Conservation (phyloP, 1,140 invertebrate genomes). For the Odontomachus brunneus region DNA sequence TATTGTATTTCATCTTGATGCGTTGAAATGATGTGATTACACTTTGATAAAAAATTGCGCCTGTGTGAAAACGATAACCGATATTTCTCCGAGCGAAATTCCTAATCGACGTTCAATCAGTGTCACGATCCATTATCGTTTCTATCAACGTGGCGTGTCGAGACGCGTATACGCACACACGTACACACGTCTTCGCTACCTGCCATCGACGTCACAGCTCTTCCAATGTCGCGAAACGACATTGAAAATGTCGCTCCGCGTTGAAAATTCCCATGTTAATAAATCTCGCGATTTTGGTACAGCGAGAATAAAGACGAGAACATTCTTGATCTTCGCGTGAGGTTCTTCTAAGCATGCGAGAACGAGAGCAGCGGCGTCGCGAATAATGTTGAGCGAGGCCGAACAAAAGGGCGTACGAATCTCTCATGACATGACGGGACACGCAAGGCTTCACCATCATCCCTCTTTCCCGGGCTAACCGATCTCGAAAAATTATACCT, state of each 20-base stretch:
- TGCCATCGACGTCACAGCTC: slow-evolving; percentile 4
- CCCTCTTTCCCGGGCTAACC: neutral
- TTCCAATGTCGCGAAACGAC: slow-evolving; percentile 14
- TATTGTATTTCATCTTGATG: too few species aligned
- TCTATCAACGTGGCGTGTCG: too few species aligned
- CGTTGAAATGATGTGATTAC: too few species aligned
- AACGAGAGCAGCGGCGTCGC: slow-evolving; percentile 21
- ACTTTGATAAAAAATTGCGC: too few species aligned
- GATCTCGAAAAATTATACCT: slow-evolving; percentile 70
- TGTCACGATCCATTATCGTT: too few species aligned
- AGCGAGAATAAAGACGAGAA: slow-evolving; percentile 21
- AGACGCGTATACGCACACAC: neutral
- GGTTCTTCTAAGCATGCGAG: slow-evolving; percentile 25
- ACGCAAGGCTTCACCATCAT: slow-evolving; percentile 30
- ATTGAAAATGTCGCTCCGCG: slow-evolving; percentile 3
- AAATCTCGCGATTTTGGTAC: neutral
- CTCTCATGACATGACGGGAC: slow-evolving; percentile 15
- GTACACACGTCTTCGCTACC: neutral
- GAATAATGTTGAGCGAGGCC: neutral
- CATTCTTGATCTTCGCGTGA: slow-evolving; percentile 20
- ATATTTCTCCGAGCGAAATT: too few species aligned
- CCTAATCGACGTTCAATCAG: too few species aligned
- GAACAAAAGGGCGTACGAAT: slow-evolving; percentile 32
- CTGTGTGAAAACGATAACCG: too few species aligned
- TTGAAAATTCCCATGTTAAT: slow-evolving; percentile 46